A percentile compares a stretch with the other conserved stretches of the same genome.
These are phyloP conservation scores for Mesocricetus auratus DNA, from an alignment of 2,113 vertebrate species.

Conservation along the genomic window DNA sequence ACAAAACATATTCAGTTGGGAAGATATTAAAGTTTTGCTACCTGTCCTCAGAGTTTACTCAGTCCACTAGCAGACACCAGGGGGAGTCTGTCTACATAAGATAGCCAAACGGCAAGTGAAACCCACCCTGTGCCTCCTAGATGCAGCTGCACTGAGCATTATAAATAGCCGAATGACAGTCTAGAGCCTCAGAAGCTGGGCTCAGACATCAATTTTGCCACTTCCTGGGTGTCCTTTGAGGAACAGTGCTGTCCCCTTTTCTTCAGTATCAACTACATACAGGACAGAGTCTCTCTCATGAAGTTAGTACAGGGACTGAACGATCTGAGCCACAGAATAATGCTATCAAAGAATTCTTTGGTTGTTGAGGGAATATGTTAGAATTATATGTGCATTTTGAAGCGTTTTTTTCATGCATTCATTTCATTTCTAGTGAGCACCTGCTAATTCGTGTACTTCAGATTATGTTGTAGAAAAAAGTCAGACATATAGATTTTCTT, in stretches of 20 bases:
- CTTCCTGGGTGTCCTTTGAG: background rate
- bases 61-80: background rate
- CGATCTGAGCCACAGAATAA: background rate
- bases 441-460: background rate
- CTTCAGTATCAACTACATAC: background rate
- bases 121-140: too few species aligned
- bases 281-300: background rate
- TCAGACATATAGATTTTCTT: background rate
- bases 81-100: background rate
- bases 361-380: background rate
- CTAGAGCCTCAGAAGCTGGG: background rate
- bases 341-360: background rate
- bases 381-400: background rate
- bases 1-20: constrained; percentile 8
- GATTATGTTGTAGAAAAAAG: background rate
- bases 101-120: background rate
- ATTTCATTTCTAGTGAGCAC: background rate
- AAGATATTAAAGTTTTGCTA: constrained; percentile 24
- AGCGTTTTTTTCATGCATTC: background rate
- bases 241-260: background rate
- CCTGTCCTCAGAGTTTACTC: background rate
- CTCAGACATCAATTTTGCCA: background rate
- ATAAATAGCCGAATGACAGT: background rate
- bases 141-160: background rate
- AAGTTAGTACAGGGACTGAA: background rate